Conservation (phyloP, 2,797 vertebrate species). For the Rhynchonycteris naso region DNA sequence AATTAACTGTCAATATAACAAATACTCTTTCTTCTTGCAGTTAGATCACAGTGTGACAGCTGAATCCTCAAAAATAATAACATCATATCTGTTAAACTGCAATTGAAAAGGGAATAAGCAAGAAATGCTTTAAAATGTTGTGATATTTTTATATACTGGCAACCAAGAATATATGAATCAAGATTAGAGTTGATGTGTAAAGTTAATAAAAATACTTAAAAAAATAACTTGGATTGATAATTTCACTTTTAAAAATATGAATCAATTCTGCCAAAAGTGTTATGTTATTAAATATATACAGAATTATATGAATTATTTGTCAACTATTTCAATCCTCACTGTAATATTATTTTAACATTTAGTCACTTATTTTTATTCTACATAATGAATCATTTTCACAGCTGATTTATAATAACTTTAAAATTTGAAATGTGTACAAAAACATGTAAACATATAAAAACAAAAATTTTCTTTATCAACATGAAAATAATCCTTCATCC, state of each 20-base stretch:
- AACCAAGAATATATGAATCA: neutral
- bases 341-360: neutral
- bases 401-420: conserved; percentile 15
- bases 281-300: neutral
- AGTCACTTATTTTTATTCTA: neutral
- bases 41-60: conserved; percentile 35
- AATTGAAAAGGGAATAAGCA: conserved; percentile 29
- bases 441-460: neutral
- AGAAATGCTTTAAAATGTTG: conserved; percentile 33
- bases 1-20: conserved; percentile 66
- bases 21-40: conserved; percentile 13
- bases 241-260: neutral
- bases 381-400: neutral
- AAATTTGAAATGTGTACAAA: neutral
- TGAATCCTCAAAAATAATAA: conserved; percentile 62
- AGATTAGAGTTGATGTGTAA: neutral
- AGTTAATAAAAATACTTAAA: neutral
- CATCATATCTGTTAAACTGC: conserved; percentile 53
- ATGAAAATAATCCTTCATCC: neutral
- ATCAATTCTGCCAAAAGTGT: neutral
- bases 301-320: neutral
- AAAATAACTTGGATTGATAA: neutral
- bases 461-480: neutral
- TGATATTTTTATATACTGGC: neutral
- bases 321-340: neutral